Evolutionary conservation across 2,113 vertebrate species (phyloP).

Genomic region (Pitta sordida): DNA sequence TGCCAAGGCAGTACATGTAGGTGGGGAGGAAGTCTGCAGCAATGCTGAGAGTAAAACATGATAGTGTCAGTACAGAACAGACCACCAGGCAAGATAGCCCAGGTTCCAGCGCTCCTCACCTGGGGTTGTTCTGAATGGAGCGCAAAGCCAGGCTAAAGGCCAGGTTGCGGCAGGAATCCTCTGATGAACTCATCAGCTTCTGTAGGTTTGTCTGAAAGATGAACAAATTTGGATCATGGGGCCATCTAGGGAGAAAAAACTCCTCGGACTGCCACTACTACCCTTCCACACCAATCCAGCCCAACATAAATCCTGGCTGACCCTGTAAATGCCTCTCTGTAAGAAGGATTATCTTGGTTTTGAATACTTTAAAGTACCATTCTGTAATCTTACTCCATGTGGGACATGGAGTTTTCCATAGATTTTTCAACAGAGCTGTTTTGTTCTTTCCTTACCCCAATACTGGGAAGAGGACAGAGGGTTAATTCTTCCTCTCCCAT

Average conservation of each 20-base stretch:
- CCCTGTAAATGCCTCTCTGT: neutral
- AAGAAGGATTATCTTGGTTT: neutral
- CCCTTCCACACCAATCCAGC: neutral
- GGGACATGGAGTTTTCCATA: neutral
- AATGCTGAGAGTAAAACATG: conserved; percentile 69
- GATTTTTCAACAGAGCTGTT: neutral
- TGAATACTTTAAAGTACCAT: neutral
- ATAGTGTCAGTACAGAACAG: neutral
- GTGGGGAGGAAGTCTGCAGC: conserved; percentile 93
- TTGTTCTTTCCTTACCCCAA: neutral
- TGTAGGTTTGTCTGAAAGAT: conserved; percentile 86
- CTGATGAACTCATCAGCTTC: conserved; percentile 89
- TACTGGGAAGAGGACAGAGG: neutral
- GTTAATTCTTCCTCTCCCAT: neutral
- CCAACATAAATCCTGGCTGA: neutral
- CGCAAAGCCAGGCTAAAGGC: conserved; percentile 92
- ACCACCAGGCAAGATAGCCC: neutral
- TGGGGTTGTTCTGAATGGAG: conserved; percentile 91
- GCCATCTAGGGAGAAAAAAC: neutral
- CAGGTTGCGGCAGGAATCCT: conserved; percentile 90
- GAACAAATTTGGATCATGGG: neutral
- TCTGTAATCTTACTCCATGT: neutral
- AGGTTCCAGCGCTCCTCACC: conserved; percentile 64
- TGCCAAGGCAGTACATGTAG: conserved; percentile 96
- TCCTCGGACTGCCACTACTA: neutral